Base-by-base conservation (phyloP, 2,797 vertebrate genomes). In the Knipowitschia caucasica region DNA sequence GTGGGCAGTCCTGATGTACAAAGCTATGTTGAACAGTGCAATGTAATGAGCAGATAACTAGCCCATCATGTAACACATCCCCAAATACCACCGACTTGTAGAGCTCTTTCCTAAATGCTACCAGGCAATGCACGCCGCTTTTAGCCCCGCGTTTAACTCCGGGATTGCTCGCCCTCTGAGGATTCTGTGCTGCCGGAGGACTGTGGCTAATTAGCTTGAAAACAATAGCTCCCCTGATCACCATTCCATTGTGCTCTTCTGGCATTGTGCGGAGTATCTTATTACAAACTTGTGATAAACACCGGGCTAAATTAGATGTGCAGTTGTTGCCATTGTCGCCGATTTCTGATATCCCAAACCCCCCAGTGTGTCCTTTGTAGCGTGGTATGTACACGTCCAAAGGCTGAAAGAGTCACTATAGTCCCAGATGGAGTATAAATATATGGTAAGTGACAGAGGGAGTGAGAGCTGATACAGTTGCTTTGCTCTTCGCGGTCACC, bases 271-370 rank as follows among this genome's bases (percentile, higher is more conserved):
- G 0, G 62, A 30, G 50, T 84, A 86, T 92, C 89, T 75, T 78
- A 71, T 92, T 90, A 85, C 91, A 72, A 81, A 82, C 85, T 85
- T 85, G 79, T 73, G 83, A 89, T 91, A 91, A 92, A 91, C 89
- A 90, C 76, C 81, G 68, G 81, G 80, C 89, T 90, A 92, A 91
- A 91, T 92, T 89, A 82, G 90, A 90, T 82, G 80, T 67, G 81
- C 91, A 92, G 90, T 92, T 92, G 91, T 88, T 89, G 80, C 88
- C 80, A 90, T 92, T 90, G 91, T 91, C 86, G 86, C 67, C 65
- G 81, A 76, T 80, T 89, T 84, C 80, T 89, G 86, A 90, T 89
- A 91, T 85, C 82, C 71, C 73, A 82, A 83, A 69, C 80, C 75
- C 71, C 33, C 44, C 56, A 62, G 58, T 5, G 27, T 14, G 53